Evolutionary conservation across 2,888 invertebrate species (phyloP), one percentile per base, ranked within the genome.

Genomic region (Dendrolimus pini): DNA sequence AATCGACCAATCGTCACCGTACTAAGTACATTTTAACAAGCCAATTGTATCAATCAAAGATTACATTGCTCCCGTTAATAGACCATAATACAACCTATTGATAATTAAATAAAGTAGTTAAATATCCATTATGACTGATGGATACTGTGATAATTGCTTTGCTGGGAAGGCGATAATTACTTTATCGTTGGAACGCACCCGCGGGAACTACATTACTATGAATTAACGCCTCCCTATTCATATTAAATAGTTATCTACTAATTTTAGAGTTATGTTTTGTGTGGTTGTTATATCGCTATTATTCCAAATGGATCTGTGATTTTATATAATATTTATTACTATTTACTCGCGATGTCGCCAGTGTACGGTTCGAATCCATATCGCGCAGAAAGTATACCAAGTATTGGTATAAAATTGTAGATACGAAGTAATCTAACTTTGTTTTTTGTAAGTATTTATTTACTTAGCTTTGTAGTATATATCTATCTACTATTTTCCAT

Each of bases 121-220:
- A 47, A 47, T 47, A 47, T 47, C 47, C 47, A 47, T 62, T 68
- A 73, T 77, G 73, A 77, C 75, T 71, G 77, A 79, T 73, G 68
- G 62, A 62, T 60, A 62, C 54, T 59, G 58, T 63, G 67, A 62
- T 74, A 72, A 75, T 74, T 76, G 70, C 67, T 59, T 66, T 58
- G 69, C 59, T 62, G 68, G 61, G 62, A 59, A 67, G 68, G 71
- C 67, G 76, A 72, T 80, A 80, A 82, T 81, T 78, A 75, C 74
- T 74, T 80, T 80, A 82, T 80, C 75, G 57, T 53, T 53, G n/a
- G 57, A 53, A 53, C 41, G 18, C 53, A 57, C 30, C 52, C 55
- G 41, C 18, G 52, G 54, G 54, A 30, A 47, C n/a, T 30, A n/a
- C 54, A 30, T 30, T 41, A 54, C 12, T 41, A 14, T n/a, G 41